phyloP scores from a whole-genome alignment of 2,888 invertebrate genomes.

The Cosmia trapezina region DNA sequence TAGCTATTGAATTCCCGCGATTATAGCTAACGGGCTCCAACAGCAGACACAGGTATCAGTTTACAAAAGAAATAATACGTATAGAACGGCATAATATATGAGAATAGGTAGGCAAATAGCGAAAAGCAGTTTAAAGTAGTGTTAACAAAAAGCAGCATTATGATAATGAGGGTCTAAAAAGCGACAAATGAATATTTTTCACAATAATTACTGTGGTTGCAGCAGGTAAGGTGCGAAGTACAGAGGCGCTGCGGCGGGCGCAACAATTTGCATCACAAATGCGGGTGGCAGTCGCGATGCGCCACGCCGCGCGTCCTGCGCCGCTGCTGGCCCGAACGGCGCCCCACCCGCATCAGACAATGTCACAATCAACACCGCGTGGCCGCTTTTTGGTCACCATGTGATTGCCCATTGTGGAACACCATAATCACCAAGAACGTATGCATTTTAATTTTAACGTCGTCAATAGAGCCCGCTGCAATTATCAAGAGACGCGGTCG shows the following conservation, averaged over 20 bases:
- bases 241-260: constrained; percentile 80
- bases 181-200: constrained; percentile 89
- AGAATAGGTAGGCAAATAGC: constrained; percentile 47
- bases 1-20: constrained; percentile 86
- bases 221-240: constrained; percentile 86
- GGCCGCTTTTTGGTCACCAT: constrained; percentile 88
- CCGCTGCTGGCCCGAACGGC: constrained; percentile 67
- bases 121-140: constrained; percentile 54
- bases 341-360: constrained; percentile 83
- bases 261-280: constrained; percentile 86
- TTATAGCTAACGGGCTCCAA: constrained; percentile 74
- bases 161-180: constrained; percentile 79
- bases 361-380: constrained; percentile 90
- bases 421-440: constrained; percentile 79
- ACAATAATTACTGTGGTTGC: constrained; percentile 85
- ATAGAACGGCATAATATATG: constrained; percentile 16
- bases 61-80: constrained; percentile 74
- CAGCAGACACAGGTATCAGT: constrained; percentile 72
- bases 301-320: constrained; percentile 72
- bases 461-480: constrained; percentile 42
- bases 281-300: constrained; percentile 82
- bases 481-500: constrained; percentile 24
- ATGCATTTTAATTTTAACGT: constrained; percentile 65
- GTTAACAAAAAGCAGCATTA: constrained; percentile 72
- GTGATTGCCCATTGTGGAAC: constrained; percentile 88